Base-by-base conservation (phyloP, 1,140 invertebrate genomes). In the Cherax destructor region DNA sequence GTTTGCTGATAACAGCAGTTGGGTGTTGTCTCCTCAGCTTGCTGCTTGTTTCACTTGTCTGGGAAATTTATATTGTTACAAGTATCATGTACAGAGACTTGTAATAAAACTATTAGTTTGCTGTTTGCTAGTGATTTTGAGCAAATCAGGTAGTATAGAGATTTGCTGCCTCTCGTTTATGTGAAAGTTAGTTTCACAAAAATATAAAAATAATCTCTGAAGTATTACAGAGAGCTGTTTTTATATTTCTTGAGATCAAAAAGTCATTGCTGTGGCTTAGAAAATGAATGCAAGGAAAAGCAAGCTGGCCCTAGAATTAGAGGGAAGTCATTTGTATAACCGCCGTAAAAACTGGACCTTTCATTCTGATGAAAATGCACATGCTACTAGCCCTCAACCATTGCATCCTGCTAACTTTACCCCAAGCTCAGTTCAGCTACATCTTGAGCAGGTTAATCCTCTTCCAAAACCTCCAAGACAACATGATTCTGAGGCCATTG, bases 311-410 rank as follows among this genome's bases (percentile, higher is more conserved):
- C 47, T 86, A 11, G 72, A 86, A 52, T n/a, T 86, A 50, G 83
- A 86, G 24, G 83, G 7, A 4, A 86, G 83, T 76, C 49, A 50
- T n/a, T 76, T 86, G 47, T 86, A 86, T 52, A 86, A 86, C 47
- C 69, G 83, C n/a, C 83, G 83, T 5, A 86, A 52, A n/a, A 74
- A 72, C 30, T 65, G 72, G 4, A 11, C 65, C 16, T 7, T 30
- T 21, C 47, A 76, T 13, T 30, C 18, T n/a, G 24, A 86, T 24
- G 49, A 76, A 4, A 83, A 30, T 74, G 21, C 52, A n/a, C 52
- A n/a, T 61, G n/a, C 80, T 56, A n/a, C 80, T 56, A 76, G 69
- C n/a, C 69, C 83, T 52, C 61, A 84, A 24, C 30, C 10, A 2
- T 65, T 49, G 7, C 61, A 56, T 16, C 69, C 30, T 24, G 24